Conservation (phyloP, 2,888 invertebrate genomes). For the Ophion ventricosus region DNA sequence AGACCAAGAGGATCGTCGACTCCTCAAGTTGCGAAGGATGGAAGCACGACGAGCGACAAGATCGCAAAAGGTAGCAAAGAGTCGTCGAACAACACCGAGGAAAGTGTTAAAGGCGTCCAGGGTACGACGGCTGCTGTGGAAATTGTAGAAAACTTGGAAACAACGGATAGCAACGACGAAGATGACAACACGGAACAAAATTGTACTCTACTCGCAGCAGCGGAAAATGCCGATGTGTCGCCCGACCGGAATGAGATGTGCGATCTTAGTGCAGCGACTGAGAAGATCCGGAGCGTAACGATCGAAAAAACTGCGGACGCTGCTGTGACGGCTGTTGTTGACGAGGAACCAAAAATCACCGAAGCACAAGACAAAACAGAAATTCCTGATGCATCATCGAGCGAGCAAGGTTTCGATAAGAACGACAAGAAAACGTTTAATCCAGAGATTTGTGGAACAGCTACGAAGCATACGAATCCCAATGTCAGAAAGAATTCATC, state of each 20-base stretch:
- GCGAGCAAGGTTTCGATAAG: neutral
- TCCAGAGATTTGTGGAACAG: neutral
- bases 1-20: neutral
- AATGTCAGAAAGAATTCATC: neutral
- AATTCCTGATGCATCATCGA: neutral
- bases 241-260: neutral
- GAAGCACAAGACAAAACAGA: neutral
- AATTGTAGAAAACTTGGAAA: neutral
- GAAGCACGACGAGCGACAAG: neutral
- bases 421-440: neutral
- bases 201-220: neutral
- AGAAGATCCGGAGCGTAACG: neutral
- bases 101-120: neutral
- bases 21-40: neutral
- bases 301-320: neutral
- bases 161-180: neutral
- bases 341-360: neutral
- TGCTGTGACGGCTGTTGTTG: neutral
- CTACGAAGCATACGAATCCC: neutral
- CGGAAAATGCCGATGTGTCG: neutral
- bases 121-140: neutral
- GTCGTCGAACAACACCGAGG: too few species aligned
- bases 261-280: neutral
- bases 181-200: slow-evolving; percentile 18
- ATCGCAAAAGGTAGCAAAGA: neutral